These are phyloP conservation scores for Tragelaphus oryx DNA, from an alignment of 2,797 vertebrate species.

Conservation along the genomic window DNA sequence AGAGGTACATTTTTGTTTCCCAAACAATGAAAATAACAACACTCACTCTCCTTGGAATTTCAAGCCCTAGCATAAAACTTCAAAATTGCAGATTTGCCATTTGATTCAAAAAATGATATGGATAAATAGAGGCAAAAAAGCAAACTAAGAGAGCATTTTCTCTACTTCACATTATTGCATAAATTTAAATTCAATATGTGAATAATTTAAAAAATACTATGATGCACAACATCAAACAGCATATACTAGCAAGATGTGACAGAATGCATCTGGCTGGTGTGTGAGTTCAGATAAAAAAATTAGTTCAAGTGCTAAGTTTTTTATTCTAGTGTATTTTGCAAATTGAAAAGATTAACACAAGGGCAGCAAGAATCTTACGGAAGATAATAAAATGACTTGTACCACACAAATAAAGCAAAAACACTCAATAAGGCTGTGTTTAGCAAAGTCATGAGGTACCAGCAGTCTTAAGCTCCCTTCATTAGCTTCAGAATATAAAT, in stretches of 20 bases:
- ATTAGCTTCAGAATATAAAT: neutral
- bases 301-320: constrained; percentile 66
- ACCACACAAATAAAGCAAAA: neutral
- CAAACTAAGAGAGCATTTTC: constrained; percentile 72
- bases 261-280: constrained; percentile 71
- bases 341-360: constrained; percentile 66
- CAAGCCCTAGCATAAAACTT: constrained; percentile 81
- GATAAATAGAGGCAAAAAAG: constrained; percentile 77
- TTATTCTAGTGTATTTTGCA: constrained; percentile 68
- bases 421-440: neutral
- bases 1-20: constrained; percentile 90
- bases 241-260: constrained; percentile 77
- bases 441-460: neutral
- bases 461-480: neutral
- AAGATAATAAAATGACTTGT: neutral
- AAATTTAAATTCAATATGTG: constrained; percentile 81
- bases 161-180: constrained; percentile 79
- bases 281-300: constrained; percentile 75
- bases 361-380: neutral
- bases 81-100: constrained; percentile 84
- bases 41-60: constrained; percentile 80
- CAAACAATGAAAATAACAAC: constrained; percentile 88
- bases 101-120: constrained; percentile 82
- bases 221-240: constrained; percentile 81
- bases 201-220: constrained; percentile 81